Evolutionary conservation across 2,797 vertebrate genomes (phyloP), one percentile per base, ranked within the genome.

Genomic region (Enteromius unitaeniatus): DNA sequence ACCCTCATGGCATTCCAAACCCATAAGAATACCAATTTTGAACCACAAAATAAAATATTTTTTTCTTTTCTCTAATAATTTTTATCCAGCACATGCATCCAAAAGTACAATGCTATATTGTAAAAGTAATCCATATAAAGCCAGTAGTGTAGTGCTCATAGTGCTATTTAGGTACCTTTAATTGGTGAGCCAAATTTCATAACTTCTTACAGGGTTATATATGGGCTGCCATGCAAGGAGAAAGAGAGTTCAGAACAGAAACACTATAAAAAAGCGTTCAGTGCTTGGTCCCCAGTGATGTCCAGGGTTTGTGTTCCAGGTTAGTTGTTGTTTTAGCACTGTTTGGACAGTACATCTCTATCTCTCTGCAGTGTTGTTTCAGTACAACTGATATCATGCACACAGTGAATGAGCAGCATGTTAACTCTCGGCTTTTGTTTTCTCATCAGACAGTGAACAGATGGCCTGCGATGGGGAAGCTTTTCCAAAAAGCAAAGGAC

Each of bases 371-470:
- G 60, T 86, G 67, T 80, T 88, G 58, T 84, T 85, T 70, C 81
- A 83, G 77, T 67, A 73, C 45, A 81, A 42, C 79, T 79, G 86
- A 86, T 86, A 85, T 47, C 34, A 28, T 69, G 6, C 70, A 72
- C 75, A 75, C 78, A 64, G 58, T 49, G 73, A 82, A 76, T 51
- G 79, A 49, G 64, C 55, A 81, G 67, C 64, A 76, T 49, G 76
- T 85, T 74, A 45, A 80, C 26, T 70, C 82, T 86, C 55, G 21
- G 9, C 78, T 78, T 89, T 77, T 89, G 80, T 88, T 87, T 91
- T 53, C 68, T 85, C 78, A 51, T 58, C 79, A 86, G 88, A 89
- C 88, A 85, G 19, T 87, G 83, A 89, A 76, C 74, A 85, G 88
- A 90, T 84, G 83, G 70, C 42, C 80, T 67, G 77, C n/a, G 2